Evolutionary conservation across 2,888 invertebrate species (phyloP).

Genomic region (Rhabditoides inermis): DNA sequence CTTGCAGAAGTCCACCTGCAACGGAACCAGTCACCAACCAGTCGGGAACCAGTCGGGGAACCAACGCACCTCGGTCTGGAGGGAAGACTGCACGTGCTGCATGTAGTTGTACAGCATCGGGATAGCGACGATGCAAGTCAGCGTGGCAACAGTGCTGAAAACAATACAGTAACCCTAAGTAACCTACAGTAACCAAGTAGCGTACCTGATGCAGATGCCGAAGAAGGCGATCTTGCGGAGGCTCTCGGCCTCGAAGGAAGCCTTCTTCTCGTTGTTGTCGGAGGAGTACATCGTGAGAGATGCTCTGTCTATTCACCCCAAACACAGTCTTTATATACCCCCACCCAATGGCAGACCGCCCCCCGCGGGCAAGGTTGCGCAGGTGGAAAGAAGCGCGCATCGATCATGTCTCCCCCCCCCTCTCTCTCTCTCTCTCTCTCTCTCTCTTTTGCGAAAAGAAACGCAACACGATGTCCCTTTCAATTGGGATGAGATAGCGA

Average conservation of each 20-base stretch:
- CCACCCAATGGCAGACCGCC: no score
- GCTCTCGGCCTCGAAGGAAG: slow-evolving; percentile 35
- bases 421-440: no score
- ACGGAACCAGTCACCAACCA: neutral
- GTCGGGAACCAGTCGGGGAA: neutral
- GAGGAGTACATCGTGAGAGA: no score
- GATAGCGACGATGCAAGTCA: slow-evolving; percentile 46
- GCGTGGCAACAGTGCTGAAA: slow-evolving; percentile 44
- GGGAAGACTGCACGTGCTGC: slow-evolving; percentile 46
- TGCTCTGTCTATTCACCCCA: no score
- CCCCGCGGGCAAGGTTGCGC: no score
- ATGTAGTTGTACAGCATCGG: slow-evolving; percentile 52
- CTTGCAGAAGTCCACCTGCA: slow-evolving; percentile 41
- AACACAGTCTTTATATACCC: no score
- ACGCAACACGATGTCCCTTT: no score
- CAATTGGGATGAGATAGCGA: no score
- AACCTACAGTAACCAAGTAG: neutral
- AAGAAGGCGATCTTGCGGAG: slow-evolving; percentile 38
- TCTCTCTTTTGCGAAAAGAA: no score
- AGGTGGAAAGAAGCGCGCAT: no score
- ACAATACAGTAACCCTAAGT: slow-evolving; percentile 9
- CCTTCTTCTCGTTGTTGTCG: slow-evolving; percentile 31
- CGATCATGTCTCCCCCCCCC: no score
- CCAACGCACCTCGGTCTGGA: slow-evolving; percentile 40
- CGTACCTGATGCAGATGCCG: slow-evolving; percentile 38